Percentiles rank a stretch among this genome's conserved stretches.
Conservation (phyloP, 1,140 invertebrate species). For the Camponotus floridanus region DNA sequence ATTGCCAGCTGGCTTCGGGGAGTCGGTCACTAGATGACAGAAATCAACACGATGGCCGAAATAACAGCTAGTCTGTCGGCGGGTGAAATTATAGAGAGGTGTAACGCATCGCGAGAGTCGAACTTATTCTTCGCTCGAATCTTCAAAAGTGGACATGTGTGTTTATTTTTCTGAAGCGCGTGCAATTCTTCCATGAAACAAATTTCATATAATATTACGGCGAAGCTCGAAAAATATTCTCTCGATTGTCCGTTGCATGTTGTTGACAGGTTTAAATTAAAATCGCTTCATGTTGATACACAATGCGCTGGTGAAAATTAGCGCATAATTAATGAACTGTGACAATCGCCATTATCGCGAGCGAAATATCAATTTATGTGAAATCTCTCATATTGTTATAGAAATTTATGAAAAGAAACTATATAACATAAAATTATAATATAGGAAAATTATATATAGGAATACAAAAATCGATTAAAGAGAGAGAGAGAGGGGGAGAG, state of each 20-base stretch:
- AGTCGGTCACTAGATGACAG: not conserved
- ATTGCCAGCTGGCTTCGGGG: conserved; percentile 45
- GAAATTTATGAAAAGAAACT: not conserved
- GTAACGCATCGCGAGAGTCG: not conserved
- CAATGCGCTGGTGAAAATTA: too few relatives aligned
- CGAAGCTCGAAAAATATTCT: too few relatives aligned
- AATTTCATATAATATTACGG: too few relatives aligned
- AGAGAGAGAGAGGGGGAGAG: too few relatives aligned
- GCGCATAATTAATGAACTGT: conserved; percentile 19
- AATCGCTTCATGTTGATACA: not conserved
- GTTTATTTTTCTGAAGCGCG: too few relatives aligned
- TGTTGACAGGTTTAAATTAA: conserved; percentile 37
- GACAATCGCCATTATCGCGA: not conserved
- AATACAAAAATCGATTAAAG: not conserved
- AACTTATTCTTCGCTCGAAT: too few relatives aligned
- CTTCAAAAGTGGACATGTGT: too few relatives aligned
- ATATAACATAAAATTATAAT: not conserved
- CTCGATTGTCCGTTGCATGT: not conserved
- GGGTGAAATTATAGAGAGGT: not conserved
- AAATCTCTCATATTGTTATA: not conserved
- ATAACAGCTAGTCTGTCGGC: conserved; percentile 27
- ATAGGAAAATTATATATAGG: not conserved
- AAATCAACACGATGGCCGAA: conserved; percentile 41
- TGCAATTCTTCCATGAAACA: too few relatives aligned
- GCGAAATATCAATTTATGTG: conserved; percentile 6